Base-by-base conservation (phyloP, 1,140 invertebrate species). In the Geopemphigus sp. region DNA sequence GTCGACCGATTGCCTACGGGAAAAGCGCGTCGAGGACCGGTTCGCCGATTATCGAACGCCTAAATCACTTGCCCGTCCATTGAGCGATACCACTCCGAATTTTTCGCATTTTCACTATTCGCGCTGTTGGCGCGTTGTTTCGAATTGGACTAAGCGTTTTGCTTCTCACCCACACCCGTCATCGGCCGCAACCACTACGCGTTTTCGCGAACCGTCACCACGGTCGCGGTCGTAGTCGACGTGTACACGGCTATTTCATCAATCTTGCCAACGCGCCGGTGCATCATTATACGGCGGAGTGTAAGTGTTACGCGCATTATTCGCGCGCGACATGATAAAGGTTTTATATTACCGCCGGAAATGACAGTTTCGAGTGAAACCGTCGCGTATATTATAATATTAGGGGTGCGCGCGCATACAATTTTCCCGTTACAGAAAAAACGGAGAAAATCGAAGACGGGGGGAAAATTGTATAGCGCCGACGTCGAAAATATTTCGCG, bases 271-370 rank as follows among this genome's bases (percentile, higher is more conserved):
- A n/a, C n/a, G n/a, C n/a, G n/a, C n/a, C n/a, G 12, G 11, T 66
- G 63, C n/a, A 22, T 29, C 14, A 8, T 39, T 39, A 63, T 63
- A 32, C 19, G 3, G n/a, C n/a, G 17, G 59, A 32, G 29, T 19
- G 32, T 15, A 22, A 39, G 19, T 66, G 39, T 19, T 66, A 24
- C 22, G n/a, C 63, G 17, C 19, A 11, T 66, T 39, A n/a, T 39
- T 66, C 19, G 11, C 11, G 10, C 19, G 32, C 17, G 19, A 22
- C n/a, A 45, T 32, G 63, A 68, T 68, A 68, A 68, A n/a, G n/a
- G n/a, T 68, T 47, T 47, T 68, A 68, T 68, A 68, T 50, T 68
- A 68, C 66, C 50, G 24, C 45, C 39, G 22, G 45, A 68, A 26
- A 47, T 68, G 66, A 68, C 66, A 68, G 45, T 50, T 68, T 50